Evolutionary conservation across 2,888 invertebrate species (phyloP).

Genomic region (Tipula vernalis): DNA sequence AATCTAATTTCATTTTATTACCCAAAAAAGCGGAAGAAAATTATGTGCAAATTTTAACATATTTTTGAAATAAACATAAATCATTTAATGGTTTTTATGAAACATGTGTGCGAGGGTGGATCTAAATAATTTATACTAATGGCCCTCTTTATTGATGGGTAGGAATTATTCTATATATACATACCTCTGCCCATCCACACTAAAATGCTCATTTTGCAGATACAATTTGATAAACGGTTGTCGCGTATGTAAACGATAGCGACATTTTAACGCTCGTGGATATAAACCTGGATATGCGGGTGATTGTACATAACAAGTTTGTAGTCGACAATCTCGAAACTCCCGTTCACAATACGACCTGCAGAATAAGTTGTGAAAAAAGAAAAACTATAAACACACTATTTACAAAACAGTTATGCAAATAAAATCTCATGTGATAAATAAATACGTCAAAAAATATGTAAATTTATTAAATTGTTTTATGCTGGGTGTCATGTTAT

Average conservation of each 20-base stretch:
- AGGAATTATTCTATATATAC: not conserved
- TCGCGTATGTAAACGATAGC: conserved; percentile 78
- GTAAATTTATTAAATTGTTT: not conserved
- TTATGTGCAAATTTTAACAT: conserved; percentile 8
- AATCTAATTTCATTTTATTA: not conserved
- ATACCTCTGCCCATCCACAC: conserved; percentile 73
- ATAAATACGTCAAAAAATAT: conserved; percentile 4
- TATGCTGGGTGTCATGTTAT: not conserved
- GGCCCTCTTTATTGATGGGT: not conserved
- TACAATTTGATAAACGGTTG: conserved; percentile 82
- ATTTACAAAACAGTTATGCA: not conserved
- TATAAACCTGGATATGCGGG: conserved; percentile 89
- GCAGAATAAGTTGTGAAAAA: conserved; percentile 20
- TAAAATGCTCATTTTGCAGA: conserved; percentile 87
- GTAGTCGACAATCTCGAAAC: conserved; percentile 75
- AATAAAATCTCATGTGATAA: not conserved
- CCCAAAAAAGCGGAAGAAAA: not conserved
- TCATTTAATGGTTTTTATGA: not conserved
- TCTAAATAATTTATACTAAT: not conserved
- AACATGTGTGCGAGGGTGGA: not conserved
- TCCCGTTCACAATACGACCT: conserved; percentile 80
- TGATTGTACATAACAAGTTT: conserved; percentile 88
- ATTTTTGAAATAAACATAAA: not conserved
- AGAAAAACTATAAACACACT: not conserved
- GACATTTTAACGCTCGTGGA: conserved; percentile 80